Percentiles rank a stretch among this genome's conserved stretches.
Evolutionary conservation across 2,113 vertebrate species (phyloP).

Genomic region (Xenus cinereus): DNA sequence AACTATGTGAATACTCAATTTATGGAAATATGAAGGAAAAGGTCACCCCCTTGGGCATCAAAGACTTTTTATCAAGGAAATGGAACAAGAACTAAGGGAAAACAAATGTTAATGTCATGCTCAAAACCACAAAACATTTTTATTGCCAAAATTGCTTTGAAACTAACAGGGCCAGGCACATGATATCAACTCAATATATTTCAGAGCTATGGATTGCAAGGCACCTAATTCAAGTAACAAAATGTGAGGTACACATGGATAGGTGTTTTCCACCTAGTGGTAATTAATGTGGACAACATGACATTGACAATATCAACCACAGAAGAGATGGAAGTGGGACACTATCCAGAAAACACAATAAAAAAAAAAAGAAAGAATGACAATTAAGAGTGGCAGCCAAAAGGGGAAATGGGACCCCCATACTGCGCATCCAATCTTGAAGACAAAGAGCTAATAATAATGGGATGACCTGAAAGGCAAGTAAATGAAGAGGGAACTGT

Average conservation of each 20-base stretch:
- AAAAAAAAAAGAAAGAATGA: not conserved
- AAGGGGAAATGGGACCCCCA: not conserved
- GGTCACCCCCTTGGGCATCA: conserved; percentile 60
- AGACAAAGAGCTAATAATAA: not conserved
- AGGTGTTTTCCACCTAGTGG: conserved; percentile 22
- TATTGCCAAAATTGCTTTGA: conserved; percentile 62
- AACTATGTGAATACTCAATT: conserved; percentile 28
- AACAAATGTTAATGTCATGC: conserved; percentile 67
- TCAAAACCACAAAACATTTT: conserved; percentile 61
- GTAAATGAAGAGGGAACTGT: not conserved
- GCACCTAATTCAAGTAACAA: conserved; percentile 14
- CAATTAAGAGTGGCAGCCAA: not conserved
- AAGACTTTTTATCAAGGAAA: conserved; percentile 68
- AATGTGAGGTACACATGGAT: not conserved
- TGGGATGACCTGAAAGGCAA: not conserved
- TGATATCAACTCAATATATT: conserved; percentile 27
- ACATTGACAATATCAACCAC: not conserved
- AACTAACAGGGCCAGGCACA: conserved; percentile 48
- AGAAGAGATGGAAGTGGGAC: conserved; percentile 19
- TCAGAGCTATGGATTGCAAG: conserved; percentile 14
- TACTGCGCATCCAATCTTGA: not conserved
- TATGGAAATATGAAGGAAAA: conserved; percentile 61
- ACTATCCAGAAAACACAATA: conserved; percentile 16
- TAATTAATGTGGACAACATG: conserved; percentile 55
- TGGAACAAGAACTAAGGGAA: conserved; percentile 58